Evolutionary conservation across 2,113 vertebrate genomes (phyloP).

Genomic region (Salvelinus namaycush): DNA sequence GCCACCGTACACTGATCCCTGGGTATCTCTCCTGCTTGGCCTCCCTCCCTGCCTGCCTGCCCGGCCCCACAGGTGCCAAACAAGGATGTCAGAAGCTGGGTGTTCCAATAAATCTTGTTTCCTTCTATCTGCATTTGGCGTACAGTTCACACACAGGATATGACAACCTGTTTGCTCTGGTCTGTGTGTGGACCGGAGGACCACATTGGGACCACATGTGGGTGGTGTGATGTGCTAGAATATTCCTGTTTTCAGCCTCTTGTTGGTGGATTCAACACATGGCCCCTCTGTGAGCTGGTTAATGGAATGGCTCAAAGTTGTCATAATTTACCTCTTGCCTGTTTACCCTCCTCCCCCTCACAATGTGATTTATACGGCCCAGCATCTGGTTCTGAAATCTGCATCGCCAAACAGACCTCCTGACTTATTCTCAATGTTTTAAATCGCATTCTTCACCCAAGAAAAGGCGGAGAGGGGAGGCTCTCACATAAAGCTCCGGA

Average conservation of each 20-base stretch:
- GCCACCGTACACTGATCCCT: slow-evolving; percentile 41
- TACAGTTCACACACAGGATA: not conserved
- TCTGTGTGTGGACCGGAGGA: slow-evolving; percentile 34
- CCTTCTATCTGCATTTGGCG: slow-evolving; percentile 46
- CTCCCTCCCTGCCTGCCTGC: too few relatives aligned
- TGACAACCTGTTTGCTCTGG: slow-evolving; percentile 22
- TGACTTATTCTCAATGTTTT: slow-evolving; percentile 42
- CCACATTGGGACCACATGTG: slow-evolving; percentile 49
- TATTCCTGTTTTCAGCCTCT: slow-evolving; percentile 8
- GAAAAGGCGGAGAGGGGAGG: not conserved
- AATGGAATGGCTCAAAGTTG: slow-evolving; percentile 54
- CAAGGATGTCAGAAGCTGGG: slow-evolving; percentile 68
- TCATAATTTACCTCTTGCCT: slow-evolving; percentile 43
- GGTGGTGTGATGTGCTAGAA: slow-evolving; percentile 20
- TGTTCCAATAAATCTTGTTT: slow-evolving; percentile 74
- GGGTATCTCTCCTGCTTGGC: too few relatives aligned
- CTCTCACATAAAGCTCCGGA: slow-evolving; percentile 21
- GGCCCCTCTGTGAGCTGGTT: not conserved
- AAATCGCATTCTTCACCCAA: slow-evolving; percentile 16
- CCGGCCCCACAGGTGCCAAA: slow-evolving; percentile 69
- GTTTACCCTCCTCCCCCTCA: slow-evolving; percentile 34
- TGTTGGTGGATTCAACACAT: slow-evolving; percentile 40
- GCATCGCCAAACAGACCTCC: slow-evolving; percentile 43
- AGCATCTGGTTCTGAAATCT: slow-evolving; percentile 66
- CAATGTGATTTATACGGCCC: slow-evolving; percentile 57